These are phyloP conservation scores for Isoperla grammatica DNA, from an alignment of 2,888 invertebrate species.

Conservation along the genomic window DNA sequence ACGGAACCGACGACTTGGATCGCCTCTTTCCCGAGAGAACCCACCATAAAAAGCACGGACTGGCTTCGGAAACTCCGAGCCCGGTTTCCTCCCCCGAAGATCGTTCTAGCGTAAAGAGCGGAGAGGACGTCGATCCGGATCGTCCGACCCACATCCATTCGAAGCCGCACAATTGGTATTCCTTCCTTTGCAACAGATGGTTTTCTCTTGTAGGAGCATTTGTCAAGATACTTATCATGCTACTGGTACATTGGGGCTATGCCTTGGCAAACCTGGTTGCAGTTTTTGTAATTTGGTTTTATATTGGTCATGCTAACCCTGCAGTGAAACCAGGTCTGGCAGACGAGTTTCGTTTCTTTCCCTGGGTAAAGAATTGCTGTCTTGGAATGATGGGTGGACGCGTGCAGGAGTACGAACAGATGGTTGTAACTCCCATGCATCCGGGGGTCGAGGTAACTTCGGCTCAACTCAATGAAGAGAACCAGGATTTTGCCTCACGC, in stretches of 20 bases:
- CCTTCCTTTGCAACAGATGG: constrained; percentile 90
- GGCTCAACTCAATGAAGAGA: constrained; percentile 89
- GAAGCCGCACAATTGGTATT: constrained; percentile 93
- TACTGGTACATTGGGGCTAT: constrained; percentile 90
- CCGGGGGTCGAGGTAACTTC: constrained; percentile 73
- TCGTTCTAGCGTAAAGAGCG: constrained; percentile 35
- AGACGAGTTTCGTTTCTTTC: constrained; percentile 73
- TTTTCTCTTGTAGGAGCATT: constrained; percentile 83
- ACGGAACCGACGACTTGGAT: constrained; percentile 60
- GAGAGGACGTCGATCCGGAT: constrained; percentile 38
- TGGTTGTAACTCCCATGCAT: constrained; percentile 78
- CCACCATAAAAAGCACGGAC: constrained; percentile 71
- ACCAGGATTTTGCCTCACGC: constrained; percentile 89
- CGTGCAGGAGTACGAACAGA: constrained; percentile 76
- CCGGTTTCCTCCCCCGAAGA: constrained; percentile 44
- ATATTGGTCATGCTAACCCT: constrained; percentile 92
- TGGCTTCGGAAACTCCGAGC: constrained; percentile 46
- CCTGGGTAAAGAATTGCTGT: constrained; percentile 67
- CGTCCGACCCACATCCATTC: constrained; percentile 54
- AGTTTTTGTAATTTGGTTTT: constrained; percentile 83
- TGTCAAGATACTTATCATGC: constrained; percentile 82
- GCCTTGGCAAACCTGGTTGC: constrained; percentile 77
- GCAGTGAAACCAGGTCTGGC: constrained; percentile 90
- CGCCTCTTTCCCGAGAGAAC: constrained; percentile 87
- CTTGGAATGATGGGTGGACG: constrained; percentile 74